phyloP scores from a whole-genome alignment of 2,888 invertebrate genomes.

The Euphydryas editha region DNA sequence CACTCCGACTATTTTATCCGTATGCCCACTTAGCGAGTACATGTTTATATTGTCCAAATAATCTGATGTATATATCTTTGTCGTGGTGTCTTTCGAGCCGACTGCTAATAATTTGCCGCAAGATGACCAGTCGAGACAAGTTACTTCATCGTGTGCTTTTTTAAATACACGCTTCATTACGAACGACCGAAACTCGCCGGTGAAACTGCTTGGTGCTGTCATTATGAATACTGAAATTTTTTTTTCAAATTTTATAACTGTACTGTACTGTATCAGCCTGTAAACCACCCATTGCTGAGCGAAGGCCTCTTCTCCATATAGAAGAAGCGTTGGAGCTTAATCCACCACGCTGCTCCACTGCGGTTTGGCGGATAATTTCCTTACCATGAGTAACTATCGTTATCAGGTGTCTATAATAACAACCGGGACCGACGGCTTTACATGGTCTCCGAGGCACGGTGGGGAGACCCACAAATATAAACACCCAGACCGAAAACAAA shows the following conservation, averaged over 20 bases:
- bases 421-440: no score
- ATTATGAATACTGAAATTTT: conserved; percentile 89
- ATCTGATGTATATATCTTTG: conserved; percentile 91
- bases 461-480: no score
- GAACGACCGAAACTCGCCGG: conserved; percentile 94
- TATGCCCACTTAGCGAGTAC: conserved; percentile 92
- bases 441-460: no score
- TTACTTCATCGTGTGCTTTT: conserved; percentile 92
- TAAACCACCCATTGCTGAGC: no score
- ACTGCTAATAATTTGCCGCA: conserved; percentile 96
- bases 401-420: no score
- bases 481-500: no score
- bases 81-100: conserved; percentile 95
- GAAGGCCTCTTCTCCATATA: no score
- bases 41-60: conserved; percentile 90
- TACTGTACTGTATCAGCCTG: no score
- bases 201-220: conserved; percentile 91
- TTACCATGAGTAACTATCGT: no score
- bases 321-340: no score
- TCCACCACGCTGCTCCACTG: no score
- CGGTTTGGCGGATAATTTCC: no score
- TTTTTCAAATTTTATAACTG: background rate
- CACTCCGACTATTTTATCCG: conserved; percentile 91
- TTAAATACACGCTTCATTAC: conserved; percentile 92
- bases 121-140: conserved; percentile 95